phyloP scores from a whole-genome alignment of 2,888 invertebrate genomes.

The Proisotoma minuta region DNA sequence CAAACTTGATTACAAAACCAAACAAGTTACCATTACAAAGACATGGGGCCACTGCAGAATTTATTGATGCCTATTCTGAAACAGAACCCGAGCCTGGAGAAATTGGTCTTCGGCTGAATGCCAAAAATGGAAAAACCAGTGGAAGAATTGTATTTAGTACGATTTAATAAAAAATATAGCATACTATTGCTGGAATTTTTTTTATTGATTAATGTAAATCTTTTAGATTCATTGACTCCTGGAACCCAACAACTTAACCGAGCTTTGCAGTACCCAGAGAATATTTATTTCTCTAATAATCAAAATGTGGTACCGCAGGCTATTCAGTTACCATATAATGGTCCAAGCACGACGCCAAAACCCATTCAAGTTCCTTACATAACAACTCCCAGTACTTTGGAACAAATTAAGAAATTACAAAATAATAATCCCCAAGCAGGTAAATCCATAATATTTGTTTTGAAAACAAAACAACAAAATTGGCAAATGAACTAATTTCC shows the following conservation, averaged over 20 bases:
- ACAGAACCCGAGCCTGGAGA: not conserved
- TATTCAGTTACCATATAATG: not conserved
- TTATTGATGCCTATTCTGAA: not conserved
- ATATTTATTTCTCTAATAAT: not conserved
- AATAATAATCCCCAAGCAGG: constrained; percentile 2
- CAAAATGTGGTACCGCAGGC: not conserved
- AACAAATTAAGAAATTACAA: not conserved
- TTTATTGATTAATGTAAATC: not conserved
- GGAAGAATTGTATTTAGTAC: constrained; percentile 7
- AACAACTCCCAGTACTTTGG: not conserved
- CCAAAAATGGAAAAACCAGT: not conserved
- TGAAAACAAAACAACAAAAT: not conserved
- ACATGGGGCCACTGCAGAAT: not conserved
- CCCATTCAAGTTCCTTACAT: constrained; percentile 12
- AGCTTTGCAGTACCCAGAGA: not conserved
- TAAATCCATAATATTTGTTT: not conserved
- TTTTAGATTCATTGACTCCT: not conserved
- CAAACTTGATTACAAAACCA: not conserved
- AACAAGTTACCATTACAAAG: not conserved
- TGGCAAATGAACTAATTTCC: not conserved
- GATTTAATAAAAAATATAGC: not conserved
- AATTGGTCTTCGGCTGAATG: constrained; percentile 4
- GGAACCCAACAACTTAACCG: too few relatives aligned
- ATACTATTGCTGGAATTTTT: not conserved
- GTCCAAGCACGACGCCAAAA: not conserved